These are phyloP conservation scores for Biston betularia DNA, from an alignment of 2,888 invertebrate species.

Conservation along the genomic window DNA sequence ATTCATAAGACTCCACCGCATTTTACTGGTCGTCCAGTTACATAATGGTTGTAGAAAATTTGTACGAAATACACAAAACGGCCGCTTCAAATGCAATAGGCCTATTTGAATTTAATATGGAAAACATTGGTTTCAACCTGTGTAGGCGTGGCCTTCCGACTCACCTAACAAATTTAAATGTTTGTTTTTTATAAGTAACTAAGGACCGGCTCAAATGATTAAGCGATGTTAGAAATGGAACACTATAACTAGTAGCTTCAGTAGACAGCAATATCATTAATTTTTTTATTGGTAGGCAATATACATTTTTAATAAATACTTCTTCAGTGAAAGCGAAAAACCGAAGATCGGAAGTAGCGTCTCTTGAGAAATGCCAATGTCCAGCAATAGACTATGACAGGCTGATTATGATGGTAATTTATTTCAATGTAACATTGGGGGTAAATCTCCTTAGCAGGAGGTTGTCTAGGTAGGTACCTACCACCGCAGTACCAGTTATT, in stretches of 20 bases:
- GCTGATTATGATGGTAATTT: too few relatives aligned
- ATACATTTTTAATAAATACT: too few relatives aligned
- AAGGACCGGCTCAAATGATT: slow-evolving; percentile 55
- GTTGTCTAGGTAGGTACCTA: too few relatives aligned
- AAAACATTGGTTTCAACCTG: slow-evolving; percentile 53
- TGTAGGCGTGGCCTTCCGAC: slow-evolving; percentile 58
- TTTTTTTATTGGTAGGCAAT: slow-evolving; percentile 19
- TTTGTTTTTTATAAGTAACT: slow-evolving; percentile 57
- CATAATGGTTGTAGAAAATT: slow-evolving; percentile 31
- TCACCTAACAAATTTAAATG: slow-evolving; percentile 61
- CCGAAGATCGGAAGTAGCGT: too few relatives aligned
- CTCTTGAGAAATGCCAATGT: too few relatives aligned
- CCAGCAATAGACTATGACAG: too few relatives aligned
- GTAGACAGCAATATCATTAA: slow-evolving; percentile 48
- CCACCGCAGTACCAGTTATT: too few relatives aligned
- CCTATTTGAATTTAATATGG: slow-evolving; percentile 73
- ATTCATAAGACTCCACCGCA: slow-evolving; percentile 22
- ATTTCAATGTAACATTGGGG: too few relatives aligned
- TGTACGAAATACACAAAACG: slow-evolving; percentile 36
- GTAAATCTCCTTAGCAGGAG: too few relatives aligned
- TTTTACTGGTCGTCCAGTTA: slow-evolving; percentile 21
- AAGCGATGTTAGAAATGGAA: slow-evolving; percentile 43
- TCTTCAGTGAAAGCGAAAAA: too few relatives aligned
- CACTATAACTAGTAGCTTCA: slow-evolving; percentile 48
- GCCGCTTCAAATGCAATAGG: slow-evolving; percentile 42